These are phyloP conservation scores for Eucidaris tribuloides DNA, from an alignment of 35 echinoderm and acorn worm species.

Conservation along the genomic window DNA sequence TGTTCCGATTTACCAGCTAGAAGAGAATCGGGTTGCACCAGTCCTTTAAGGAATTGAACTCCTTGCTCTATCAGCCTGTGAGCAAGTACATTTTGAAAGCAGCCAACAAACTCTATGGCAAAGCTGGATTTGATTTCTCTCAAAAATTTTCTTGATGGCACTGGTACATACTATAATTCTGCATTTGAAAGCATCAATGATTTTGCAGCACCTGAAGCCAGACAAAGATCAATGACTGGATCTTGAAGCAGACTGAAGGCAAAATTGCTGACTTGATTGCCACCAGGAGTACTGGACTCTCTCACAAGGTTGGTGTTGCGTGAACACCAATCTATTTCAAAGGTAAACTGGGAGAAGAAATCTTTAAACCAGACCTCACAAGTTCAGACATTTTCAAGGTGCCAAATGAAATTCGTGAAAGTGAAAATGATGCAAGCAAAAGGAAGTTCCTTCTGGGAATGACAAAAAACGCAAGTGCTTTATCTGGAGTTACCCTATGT, in stretches of 20 bases:
- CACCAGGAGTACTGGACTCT: slow-evolving; percentile 12
- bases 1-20: slow-evolving; percentile 43
- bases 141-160: slow-evolving; percentile 37
- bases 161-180: slow-evolving; percentile 40
- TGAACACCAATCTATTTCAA: slow-evolving; percentile 89
- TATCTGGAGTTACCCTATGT: slow-evolving; percentile 70
- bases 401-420: too few relatives aligned
- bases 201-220: neutral
- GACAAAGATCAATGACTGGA: slow-evolving; percentile 51
- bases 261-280: slow-evolving; percentile 46
- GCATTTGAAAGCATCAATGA: slow-evolving; percentile 36
- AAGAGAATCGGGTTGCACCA: slow-evolving; percentile 27
- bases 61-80: slow-evolving; percentile 24
- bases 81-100: slow-evolving; percentile 23
- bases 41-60: slow-evolving; percentile 42
- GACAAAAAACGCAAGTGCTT: too few relatives aligned
- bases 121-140: slow-evolving; percentile 30
- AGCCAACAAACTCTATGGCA: slow-evolving; percentile 61
- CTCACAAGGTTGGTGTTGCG: slow-evolving; percentile 45
- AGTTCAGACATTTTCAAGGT: slow-evolving; percentile 11
- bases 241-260: slow-evolving; percentile 25
- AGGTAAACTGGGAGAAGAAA: slow-evolving; percentile 61
- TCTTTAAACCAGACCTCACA: slow-evolving; percentile 38
- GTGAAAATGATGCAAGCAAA: too few relatives aligned
- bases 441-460: too few relatives aligned